Evolutionary conservation across 2,888 invertebrate genomes (phyloP), one percentile per base, ranked within the genome.

Genomic region (Leptinotarsa rubiginosa): DNA sequence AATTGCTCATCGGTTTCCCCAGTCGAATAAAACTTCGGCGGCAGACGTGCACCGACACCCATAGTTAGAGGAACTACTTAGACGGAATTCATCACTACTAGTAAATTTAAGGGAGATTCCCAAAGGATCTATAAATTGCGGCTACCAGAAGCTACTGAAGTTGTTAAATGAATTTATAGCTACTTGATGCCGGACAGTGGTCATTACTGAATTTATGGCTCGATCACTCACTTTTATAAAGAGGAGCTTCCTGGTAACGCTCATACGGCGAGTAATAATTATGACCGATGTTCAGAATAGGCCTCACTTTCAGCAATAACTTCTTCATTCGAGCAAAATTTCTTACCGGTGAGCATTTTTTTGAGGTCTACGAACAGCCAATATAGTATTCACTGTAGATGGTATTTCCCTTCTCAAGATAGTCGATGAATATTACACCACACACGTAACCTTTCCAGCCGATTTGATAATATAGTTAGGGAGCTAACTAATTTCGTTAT

Each of bases 141-240:
- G 86, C 84, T 81, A 82, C 85, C 85, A 86, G 86, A 85, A 87
- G 85, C 85, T 84, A 85, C 85, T 86, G 87, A 87, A 88, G 87
- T 88, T 88, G 87, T 87, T 88, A 88, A 88, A 88, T 88, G 87
- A 88, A 88, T 88, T 88, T 88, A 88, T 86, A 83, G 87, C 84
- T 84, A 85, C 85, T 85, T 81, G 82, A 85, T 82, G 87, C 86
- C 87, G 85, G 87, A 86, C 87, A 85, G 81, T 85, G 87, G 87
- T 87, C 87, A 87, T 87, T 87, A 84, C 85, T 78, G 82, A 87
- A 87, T 86, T 86, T 87, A 87, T 86, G 78, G 85, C 82, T 68
- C 73, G 78, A 79, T 80, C 80, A 81, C 76, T 82, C 80, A 82
- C 77, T 80, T 83, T 78, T 79, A 80, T 80, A 79, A 75, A 75